Evolutionary conservation across 2,888 invertebrate species (phyloP).

Genomic region (Cepaea hortensis): DNA sequence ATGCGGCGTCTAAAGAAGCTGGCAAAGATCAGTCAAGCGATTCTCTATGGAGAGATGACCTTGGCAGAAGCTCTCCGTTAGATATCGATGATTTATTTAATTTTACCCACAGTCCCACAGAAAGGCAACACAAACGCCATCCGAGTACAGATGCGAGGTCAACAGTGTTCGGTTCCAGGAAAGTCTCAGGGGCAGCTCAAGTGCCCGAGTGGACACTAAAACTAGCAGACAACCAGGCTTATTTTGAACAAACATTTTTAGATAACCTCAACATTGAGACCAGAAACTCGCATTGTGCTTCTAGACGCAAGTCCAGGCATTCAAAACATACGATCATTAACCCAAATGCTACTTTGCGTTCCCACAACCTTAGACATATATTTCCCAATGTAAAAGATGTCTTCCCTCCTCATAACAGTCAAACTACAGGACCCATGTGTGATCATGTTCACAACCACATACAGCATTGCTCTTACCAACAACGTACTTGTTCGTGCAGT

Average conservation of each 20-base stretch:
- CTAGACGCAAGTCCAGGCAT: conserved; percentile 53
- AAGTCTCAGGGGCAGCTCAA: conserved; percentile 47
- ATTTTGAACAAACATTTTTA: conserved; percentile 46
- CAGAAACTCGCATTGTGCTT: conserved; percentile 49
- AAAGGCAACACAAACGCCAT: conserved; percentile 31
- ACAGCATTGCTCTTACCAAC: conserved; percentile 18
- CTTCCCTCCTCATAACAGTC: conserved; percentile 62
- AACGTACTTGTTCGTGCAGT: background rate
- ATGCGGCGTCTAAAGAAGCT: conserved; percentile 54
- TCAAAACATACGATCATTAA: conserved; percentile 60
- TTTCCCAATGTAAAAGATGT: conserved; percentile 63
- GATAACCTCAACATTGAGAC: conserved; percentile 52
- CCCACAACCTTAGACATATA: conserved; percentile 65
- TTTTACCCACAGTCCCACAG: conserved; percentile 51
- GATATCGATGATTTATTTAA: conserved; percentile 61
- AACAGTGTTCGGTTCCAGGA: conserved; percentile 51
- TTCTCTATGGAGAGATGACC: conserved; percentile 38
- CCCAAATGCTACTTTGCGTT: conserved; percentile 68
- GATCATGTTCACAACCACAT: conserved; percentile 5
- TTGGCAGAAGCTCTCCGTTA: conserved; percentile 48
- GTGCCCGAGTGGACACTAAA: conserved; percentile 43
- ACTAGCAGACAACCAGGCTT: background rate
- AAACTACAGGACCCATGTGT: conserved; percentile 27
- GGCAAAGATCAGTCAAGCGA: conserved; percentile 55
- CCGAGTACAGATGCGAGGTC: conserved; percentile 40